Evolutionary conservation across 1,140 invertebrate species (phyloP), one percentile per base, ranked within the genome.

Genomic region (Atta texana): DNA sequence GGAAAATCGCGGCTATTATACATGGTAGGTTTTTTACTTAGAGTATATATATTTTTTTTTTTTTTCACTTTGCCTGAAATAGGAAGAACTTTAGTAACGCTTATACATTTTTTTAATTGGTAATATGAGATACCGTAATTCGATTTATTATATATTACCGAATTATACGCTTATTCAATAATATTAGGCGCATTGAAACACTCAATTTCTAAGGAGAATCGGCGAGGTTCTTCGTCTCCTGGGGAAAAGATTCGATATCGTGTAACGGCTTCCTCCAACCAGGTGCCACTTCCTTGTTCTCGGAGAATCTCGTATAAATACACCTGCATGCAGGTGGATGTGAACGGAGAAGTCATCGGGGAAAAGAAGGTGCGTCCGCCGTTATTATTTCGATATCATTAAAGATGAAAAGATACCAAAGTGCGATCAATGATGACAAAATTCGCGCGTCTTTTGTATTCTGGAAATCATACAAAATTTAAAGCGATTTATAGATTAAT

Each of bases 241-340:
- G 66, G 34, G 87, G 87, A 90, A 87, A 91, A 88, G 88, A 89
- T 87, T 89, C 91, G 90, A 88, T 78, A 90, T 88, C 90, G 87
- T 76, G 90, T 92, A 92, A 92, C 91, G 91, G 91, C 91, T 92
- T 92, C 91, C 91, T 92, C 78, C 87, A n/a, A 88, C 90, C 89
- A 91, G 89, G 90, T 92, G 90, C 91, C 88, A 89, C 91, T 92
- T 92, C 91, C 91, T 92, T 89, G 90, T 92, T 92, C 91, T 78
- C 34, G 89, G 89, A 91, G 91, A 91, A 91, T 92, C 90, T 91
- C 89, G 90, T 90, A 89, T 87, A 87, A 90, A 91, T 88, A 88
- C 88, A 92, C 89, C 88, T 91, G 88, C 64, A 90, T 86, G 88
- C 91, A 88, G 85, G 90, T 87, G 89, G 85, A 91, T 85, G 72